Base-by-base conservation (phyloP, 2,797 vertebrate genomes). In the Neostethus bicornis region DNA sequence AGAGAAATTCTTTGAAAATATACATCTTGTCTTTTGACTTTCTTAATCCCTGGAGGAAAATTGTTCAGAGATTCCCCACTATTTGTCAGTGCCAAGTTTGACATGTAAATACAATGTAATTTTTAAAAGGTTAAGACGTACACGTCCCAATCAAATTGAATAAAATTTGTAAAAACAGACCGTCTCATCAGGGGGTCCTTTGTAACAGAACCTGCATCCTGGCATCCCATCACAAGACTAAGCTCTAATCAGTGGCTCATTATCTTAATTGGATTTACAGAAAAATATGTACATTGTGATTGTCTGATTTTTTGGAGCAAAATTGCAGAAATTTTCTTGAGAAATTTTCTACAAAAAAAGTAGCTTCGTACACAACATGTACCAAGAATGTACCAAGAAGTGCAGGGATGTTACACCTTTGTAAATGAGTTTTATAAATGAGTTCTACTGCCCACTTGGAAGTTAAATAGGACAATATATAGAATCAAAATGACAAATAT, bases 191-290 rank as follows among this genome's bases (percentile, higher is more conserved):
- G 44, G 41, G 37, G 10, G 56, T 42, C 28, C 6, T 8, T 25
- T 51, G 46, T 13, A 16, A 57, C 35, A 59, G 52, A 51, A 64
- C 55, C 74, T 70, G 53, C 39, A 56, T 39, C 65, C 28, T 73
- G 46, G 25, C 64, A 39, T 56, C 7, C 56, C 61, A 51, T 63
- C 51, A 53, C 75, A 46, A 73, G 52, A 56, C 61, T 35, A 50
- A 65, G 54, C 66, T 63, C 75, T 66, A 84, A 63, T 75, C 70
- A 61, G 25, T 7, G 35, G 68, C 79, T 81, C 26, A 37, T 85
- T 85, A 75, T 56, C 17, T 35, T 81, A 79, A 89, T 77, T 76
- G 79, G 82, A 81, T 85, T 75, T 85, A 83, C 23, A 25, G 80
- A 62, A 51, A 61, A 35, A 48, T 70, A n/a, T n/a, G n/a, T n/a